These are phyloP conservation scores for Leuciscus idus DNA, from an alignment of 2,113 vertebrate species.

Conservation along the genomic window DNA sequence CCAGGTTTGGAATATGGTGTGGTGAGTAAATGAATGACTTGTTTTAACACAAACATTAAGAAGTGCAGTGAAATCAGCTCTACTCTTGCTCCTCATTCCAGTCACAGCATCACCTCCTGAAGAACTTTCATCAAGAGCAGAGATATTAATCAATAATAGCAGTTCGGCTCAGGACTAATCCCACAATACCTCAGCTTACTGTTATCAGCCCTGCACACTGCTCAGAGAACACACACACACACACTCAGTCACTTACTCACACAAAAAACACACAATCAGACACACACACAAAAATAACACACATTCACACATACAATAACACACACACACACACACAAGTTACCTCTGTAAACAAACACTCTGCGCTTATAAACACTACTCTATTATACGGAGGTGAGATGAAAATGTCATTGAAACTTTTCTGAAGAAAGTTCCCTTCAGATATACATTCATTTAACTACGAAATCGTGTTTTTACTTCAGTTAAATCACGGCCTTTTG, in stretches of 20 bases:
- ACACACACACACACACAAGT: background rate
- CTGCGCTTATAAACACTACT: too few relatives aligned
- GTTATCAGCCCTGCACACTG: background rate
- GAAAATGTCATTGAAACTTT: too few relatives aligned
- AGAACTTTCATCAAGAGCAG: slow-evolving; percentile 31
- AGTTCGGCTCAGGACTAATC: slow-evolving; percentile 15
- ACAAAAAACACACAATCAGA: background rate
- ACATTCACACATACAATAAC: background rate
- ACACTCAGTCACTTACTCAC: background rate
- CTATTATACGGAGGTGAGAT: too few relatives aligned
- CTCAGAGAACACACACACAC: background rate
- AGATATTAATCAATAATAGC: slow-evolving; percentile 31
- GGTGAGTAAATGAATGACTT: background rate
- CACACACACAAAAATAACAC: too few relatives aligned
- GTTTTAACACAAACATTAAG: background rate
- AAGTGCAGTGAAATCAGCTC: background rate
- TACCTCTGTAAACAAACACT: too few relatives aligned
- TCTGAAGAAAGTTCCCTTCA: too few relatives aligned
- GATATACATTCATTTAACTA: too few relatives aligned
- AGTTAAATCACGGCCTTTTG: too few relatives aligned
- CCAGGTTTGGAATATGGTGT: background rate
- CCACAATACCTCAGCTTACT: background rate
- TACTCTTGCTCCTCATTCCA: background rate
- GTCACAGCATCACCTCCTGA: background rate
- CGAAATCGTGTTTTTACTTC: too few relatives aligned